These are phyloP conservation scores for Malacoraja senta DNA, from an alignment of 2,797 vertebrate genomes.

Conservation along the genomic window DNA sequence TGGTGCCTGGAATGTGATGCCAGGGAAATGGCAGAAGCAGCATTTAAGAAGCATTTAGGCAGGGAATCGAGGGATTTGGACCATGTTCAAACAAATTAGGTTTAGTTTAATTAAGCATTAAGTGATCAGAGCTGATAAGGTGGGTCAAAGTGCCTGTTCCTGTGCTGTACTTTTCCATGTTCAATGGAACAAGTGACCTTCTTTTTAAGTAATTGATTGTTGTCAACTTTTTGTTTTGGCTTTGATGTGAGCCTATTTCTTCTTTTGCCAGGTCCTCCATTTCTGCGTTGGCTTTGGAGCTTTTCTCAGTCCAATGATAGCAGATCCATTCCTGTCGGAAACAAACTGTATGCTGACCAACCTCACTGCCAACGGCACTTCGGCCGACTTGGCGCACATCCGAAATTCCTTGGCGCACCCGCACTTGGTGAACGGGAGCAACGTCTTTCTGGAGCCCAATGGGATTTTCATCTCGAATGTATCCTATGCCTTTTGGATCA, in stretches of 20 bases:
- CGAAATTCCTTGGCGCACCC: constrained; percentile 61
- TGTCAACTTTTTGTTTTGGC: not conserved
- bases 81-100: no score
- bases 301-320: constrained; percentile 82
- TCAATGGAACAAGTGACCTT: not conserved
- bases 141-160: no score
- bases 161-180: no score
- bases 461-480: constrained; percentile 64
- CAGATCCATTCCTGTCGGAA: constrained; percentile 85
- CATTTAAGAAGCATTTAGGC: no score
- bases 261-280: constrained; percentile 69
- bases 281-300: constrained; percentile 91
- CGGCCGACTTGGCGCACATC: constrained; percentile 61
- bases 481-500: constrained; percentile 95
- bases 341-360: constrained; percentile 71
- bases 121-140: no score
- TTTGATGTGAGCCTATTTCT: not conserved
- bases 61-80: no score
- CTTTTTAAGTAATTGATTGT: not conserved
- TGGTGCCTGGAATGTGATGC: no score
- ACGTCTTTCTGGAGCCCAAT: constrained; percentile 57
- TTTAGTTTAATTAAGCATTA: no score
- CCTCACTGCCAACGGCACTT: constrained; percentile 56
- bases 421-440: constrained; percentile 59
- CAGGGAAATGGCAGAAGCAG: no score